A percentile compares a stretch with the other conserved stretches of the same genome.
Evolutionary conservation across 2,888 invertebrate species (phyloP).

Genomic region (Amitus sp.): DNA sequence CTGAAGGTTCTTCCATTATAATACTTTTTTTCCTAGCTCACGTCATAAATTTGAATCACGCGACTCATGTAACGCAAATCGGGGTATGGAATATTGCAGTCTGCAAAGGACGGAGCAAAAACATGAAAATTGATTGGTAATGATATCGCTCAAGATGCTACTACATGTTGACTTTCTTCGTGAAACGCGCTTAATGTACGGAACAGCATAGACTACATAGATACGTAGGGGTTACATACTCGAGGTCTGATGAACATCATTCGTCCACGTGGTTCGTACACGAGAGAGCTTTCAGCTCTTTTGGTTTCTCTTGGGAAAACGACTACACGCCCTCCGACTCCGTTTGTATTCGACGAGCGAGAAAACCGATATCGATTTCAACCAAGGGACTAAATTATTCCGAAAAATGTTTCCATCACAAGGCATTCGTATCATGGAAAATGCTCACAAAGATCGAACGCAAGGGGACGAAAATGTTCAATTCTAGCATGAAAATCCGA

Average conservation of each 20-base stretch:
- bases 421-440: background rate
- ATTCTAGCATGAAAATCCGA: no score
- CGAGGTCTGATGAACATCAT: background rate
- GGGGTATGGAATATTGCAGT: no score
- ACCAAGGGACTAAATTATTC: conserved; percentile 7
- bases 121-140: no score
- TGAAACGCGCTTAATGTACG: conserved; percentile 1
- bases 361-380: conserved; percentile 35
- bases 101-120: no score
- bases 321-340: conserved; percentile 1
- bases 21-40: no score
- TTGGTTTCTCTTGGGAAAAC: background rate
- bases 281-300: conserved; percentile 4
- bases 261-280: conserved; percentile 7
- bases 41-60: no score
- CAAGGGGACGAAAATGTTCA: background rate
- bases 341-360: conserved; percentile 24
- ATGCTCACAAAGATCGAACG: background rate
- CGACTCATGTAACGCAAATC: no score
- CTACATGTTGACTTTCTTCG: background rate
- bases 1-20: no score
- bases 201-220: background rate
- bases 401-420: conserved; percentile 9
- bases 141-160: no score
- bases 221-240: background rate